A percentile compares a stretch with the other conserved stretches of the same genome.
Conservation (phyloP, 37 sponge, comb jelly and placozoan species). For the Halisarca cf. caerulea region DNA sequence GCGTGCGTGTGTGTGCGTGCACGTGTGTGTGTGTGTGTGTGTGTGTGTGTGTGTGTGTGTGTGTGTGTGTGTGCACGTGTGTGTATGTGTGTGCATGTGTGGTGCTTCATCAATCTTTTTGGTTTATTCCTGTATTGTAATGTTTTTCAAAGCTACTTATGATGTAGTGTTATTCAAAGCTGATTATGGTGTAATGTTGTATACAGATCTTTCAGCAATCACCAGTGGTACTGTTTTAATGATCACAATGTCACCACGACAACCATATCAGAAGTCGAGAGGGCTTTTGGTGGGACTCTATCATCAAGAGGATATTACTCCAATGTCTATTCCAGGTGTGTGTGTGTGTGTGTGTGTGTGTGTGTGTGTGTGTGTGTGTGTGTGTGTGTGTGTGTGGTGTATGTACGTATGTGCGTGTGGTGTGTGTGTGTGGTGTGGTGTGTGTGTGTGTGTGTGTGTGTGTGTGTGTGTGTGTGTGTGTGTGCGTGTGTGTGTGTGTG, state of each 20-base stretch:
- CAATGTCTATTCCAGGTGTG: slow-evolving; percentile 65
- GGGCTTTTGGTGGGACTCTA: slow-evolving; percentile 76
- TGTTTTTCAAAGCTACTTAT: no score
- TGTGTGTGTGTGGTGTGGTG: no score
- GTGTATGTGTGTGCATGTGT: neutral
- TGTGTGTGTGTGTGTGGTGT: neutral
- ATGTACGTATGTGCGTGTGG: neutral
- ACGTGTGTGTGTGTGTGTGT: neutral
- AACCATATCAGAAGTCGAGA: slow-evolving; percentile 68
- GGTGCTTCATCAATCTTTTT: no score
- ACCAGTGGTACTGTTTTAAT: slow-evolving; percentile 93
- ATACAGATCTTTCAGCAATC: slow-evolving; percentile 78
- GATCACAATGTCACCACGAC: slow-evolving; percentile 84
- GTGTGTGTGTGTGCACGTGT: neutral
- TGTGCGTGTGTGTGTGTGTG: neutral
- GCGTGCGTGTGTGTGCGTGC: no score
- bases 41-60: neutral
- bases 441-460: neutral
- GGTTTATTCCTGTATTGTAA: no score
- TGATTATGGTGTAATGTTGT: no score
- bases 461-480: neutral
- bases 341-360: neutral
- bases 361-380: neutral
- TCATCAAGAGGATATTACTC: slow-evolving; percentile 69
- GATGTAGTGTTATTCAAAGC: no score